Conservation (phyloP, 2,797 vertebrate genomes). For the Tadarida brasiliensis region DNA sequence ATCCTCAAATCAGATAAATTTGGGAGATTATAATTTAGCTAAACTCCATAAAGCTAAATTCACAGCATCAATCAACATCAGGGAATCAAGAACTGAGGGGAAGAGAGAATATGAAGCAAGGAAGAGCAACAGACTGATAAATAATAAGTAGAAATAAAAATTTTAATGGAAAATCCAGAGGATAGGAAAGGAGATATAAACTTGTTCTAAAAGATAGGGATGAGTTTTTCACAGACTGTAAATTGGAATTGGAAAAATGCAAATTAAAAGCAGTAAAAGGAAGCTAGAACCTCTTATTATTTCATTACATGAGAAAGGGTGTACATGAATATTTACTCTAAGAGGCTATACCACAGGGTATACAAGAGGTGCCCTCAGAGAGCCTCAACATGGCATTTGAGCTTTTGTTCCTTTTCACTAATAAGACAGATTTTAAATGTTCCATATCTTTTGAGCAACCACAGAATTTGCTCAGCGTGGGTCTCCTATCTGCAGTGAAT, state of each 20-base stretch:
- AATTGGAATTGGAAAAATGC: not conserved
- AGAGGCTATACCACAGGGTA: not conserved
- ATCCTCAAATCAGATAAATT: not conserved
- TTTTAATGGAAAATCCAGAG: slow-evolving; percentile 46
- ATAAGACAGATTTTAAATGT: not conserved
- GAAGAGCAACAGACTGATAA: not conserved
- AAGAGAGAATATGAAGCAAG: not conserved
- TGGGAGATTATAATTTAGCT: not conserved
- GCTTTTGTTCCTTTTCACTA: not conserved
- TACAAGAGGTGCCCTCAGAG: not conserved
- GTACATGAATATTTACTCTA: not conserved
- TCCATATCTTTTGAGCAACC: not conserved
- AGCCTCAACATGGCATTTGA: not conserved
- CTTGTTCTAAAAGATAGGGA: slow-evolving; percentile 10
- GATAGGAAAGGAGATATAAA: not conserved
- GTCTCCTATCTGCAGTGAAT: slow-evolving; percentile 24
- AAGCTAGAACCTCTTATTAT: not conserved
- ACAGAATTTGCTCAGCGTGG: not conserved
- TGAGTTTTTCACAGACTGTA: not conserved
- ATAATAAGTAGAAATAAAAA: not conserved
- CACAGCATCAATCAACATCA: not conserved
- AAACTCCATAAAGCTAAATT: slow-evolving; percentile 23
- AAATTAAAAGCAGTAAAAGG: slow-evolving; percentile 16
- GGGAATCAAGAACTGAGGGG: not conserved
- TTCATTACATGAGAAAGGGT: not conserved